Base-by-base conservation (phyloP, 2,888 invertebrate genomes). In the Physocephala rufipes region DNA sequence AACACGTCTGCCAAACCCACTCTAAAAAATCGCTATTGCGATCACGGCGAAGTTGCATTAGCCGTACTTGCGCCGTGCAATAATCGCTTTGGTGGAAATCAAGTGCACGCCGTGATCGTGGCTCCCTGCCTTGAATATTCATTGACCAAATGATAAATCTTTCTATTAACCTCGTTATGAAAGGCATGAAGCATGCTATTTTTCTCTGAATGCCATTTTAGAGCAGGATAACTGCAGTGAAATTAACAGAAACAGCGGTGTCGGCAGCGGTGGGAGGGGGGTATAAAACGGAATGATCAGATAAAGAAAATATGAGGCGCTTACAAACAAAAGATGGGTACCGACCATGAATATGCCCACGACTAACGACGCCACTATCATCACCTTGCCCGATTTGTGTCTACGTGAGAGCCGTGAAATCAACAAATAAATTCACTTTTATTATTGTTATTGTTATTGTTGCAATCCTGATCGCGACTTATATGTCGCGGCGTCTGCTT, bases 141-240 rank as follows among this genome's bases (percentile, higher is more conserved):
- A 70, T 53, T 65, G 63, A 58, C 63, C 47, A 67, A 63, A 67
- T 72, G 79, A 82, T 82, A 81, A 82, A 81, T 82, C 82, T 81
- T 81, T 82, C 82, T 81, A 81, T 82, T 81, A 81, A 79, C 74
- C 81, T 78, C 74, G 74, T 76, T 76, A 74, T 74, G 76, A 76
- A 73, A 59, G 58, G 65, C 53, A n/a, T 36, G 66, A 28, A 65
- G 51, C 65, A 65, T 51, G 65, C 51, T 65, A 15, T 36, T 53
- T 49, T 28, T n/a, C n/a, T n/a, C n/a, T n/a, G n/a, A n/a, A n/a
- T n/a, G 65, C 65, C 30, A 65, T 30, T 19, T 15, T 36, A 19
- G 51, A 15, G 36, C 19, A 19, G 5, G 36, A n/a, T 15, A n/a
- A 13, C 51, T 5, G 28, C 47, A 15, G n/a, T n/a, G n/a, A 49